Evolutionary conservation across 1,140 invertebrate species (phyloP).

Genomic region (Macrotrachela quadricornifera): DNA sequence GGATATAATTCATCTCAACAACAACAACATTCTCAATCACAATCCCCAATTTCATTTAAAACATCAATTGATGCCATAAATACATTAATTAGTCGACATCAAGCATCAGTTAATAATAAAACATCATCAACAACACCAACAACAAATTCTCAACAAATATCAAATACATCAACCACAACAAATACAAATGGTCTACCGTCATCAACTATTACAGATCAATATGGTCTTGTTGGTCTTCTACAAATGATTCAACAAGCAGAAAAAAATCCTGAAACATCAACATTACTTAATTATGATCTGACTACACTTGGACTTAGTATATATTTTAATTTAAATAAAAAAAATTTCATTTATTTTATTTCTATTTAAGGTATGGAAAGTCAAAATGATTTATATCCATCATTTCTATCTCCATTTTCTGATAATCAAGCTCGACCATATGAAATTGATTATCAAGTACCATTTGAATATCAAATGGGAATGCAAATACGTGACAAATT

Average conservation of each 20-base stretch:
- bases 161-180: too few species aligned
- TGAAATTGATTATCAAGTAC: slow-evolving; percentile 95
- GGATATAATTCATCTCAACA: too few species aligned
- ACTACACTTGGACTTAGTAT: slow-evolving; percentile 89
- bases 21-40: too few species aligned
- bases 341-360: not conserved
- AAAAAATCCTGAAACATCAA: slow-evolving; percentile 78
- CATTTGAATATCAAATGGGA: slow-evolving; percentile 93
- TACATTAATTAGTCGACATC: too few species aligned
- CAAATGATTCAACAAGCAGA: slow-evolving; percentile 92
- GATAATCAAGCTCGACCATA: slow-evolving; percentile 87
- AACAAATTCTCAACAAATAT: too few species aligned
- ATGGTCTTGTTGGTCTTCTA: slow-evolving; percentile 87
- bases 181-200: too few species aligned
- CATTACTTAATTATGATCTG: slow-evolving; percentile 79
- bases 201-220: slow-evolving; percentile 96
- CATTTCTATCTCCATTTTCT: slow-evolving; percentile 91
- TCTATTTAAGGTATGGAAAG: slow-evolving; percentile 5
- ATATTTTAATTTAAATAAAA: slow-evolving; percentile 23
- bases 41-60: too few species aligned
- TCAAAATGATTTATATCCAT: slow-evolving; percentile 50
- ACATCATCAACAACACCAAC: too few species aligned
- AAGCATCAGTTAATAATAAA: too few species aligned
- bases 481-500: slow-evolving; percentile 39
- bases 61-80: too few species aligned